Evolutionary conservation across 2,888 invertebrate species (phyloP).

Genomic region (Caenorhabditis japonica): DNA sequence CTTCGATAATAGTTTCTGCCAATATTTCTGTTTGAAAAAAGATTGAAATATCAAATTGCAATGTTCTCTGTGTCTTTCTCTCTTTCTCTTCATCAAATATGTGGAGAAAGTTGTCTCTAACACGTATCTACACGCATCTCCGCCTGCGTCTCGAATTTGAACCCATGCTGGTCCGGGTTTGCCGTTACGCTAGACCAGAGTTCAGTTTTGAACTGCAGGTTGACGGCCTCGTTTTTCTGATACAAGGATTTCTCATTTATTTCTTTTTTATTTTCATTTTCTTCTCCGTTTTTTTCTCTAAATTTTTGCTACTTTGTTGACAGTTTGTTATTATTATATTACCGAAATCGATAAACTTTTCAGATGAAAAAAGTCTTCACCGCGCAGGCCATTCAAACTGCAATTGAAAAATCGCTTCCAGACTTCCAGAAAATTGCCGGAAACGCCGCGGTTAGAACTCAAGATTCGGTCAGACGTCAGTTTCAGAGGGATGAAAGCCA

Average conservation of each 20-base stretch:
- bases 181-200: conserved; percentile 23
- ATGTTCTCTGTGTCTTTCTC: conserved; percentile 3
- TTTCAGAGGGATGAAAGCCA: conserved; percentile 78
- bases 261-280: neutral
- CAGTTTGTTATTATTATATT: neutral
- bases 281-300: neutral
- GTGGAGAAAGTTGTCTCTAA: conserved; percentile 26
- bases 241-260: conserved; percentile 12
- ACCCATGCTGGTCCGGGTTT: conserved; percentile 16
- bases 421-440: conserved; percentile 68
- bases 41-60: neutral
- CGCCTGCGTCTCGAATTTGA: conserved; percentile 13
- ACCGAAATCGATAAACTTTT: neutral
- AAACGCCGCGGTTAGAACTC: conserved; percentile 77
- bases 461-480: conserved; percentile 78
- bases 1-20: conserved; percentile 36
- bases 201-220: conserved; percentile 24
- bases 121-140: conserved; percentile 12
- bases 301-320: neutral
- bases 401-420: conserved; percentile 42
- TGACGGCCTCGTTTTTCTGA: neutral
- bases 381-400: conserved; percentile 35
- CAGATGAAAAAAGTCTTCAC: conserved; percentile 30
- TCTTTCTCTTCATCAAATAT: conserved; percentile 25
- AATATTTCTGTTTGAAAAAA: conserved; percentile 16